Base-by-base conservation (phyloP, 2,888 invertebrate genomes). In the Tetranychus truncatus region DNA sequence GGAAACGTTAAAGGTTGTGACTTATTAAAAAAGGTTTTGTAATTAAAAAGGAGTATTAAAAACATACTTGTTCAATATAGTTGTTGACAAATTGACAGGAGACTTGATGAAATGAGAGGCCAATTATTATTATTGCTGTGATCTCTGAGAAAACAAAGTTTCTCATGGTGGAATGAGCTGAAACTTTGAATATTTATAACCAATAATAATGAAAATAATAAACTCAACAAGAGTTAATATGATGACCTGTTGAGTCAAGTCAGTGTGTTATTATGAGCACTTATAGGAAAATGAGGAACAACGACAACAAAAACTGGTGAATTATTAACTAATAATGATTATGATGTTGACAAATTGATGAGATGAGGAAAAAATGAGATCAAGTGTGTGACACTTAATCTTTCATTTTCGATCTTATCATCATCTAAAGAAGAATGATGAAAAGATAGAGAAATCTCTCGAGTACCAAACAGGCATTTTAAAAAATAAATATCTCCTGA, bases 271-370 rank as follows among this genome's bases (percentile, higher is more conserved):
- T 46, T 15, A 46, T 46, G 15, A 46, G 3, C 15, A 46, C 8
- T 46, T 46, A 11, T 15, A 55, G 55, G 55, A 2, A 55, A 55
- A 9, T 55, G 55, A 55, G 9, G 55, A 55, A 55, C 15, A 15
- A 15, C 55, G 7, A 55, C 8, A 11, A 15, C 46, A 55, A 55
- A 9, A 55, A 55, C 11, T 55, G 55, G 34, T 34, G 34, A 34
- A 34, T 34, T 66, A 24, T 69, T 69, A 20, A 69, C 21, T 69
- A 6, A 69, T 69, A 11, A 69, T 69, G 69, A 69, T 21, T 69
- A 69, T 20, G 34, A 69, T 69, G 69, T 69, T 69, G 69, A 69
- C 69, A 69, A 69, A 24, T 7, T 20, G 21, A 69, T 69, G 21
- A 11, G 11, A 69, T 69, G 69, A 18, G 6, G 69, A 69, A 69